Base-by-base conservation (phyloP, 2,113 vertebrate species). In the Macaca fascicularis region DNA sequence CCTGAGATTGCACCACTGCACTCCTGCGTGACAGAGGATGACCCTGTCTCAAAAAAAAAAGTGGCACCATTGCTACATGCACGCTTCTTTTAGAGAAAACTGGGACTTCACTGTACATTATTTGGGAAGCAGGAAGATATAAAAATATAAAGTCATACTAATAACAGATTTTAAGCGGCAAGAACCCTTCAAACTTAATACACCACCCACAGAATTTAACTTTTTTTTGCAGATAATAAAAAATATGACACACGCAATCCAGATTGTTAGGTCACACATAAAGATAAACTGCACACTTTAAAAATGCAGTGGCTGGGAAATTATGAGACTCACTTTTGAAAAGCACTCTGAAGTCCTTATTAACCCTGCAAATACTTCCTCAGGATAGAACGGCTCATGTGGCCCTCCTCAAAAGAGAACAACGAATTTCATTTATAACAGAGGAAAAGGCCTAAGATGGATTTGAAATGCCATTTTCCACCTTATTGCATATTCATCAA, bases 131-230 rank as follows among this genome's bases (percentile, higher is more conserved):
- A 85, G 50, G 9, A 95, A 70, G 22, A 81, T 59, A 94, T 57
- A 69, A 96, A 97, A 95, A 94, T 61, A 95, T 14, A 69, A 95
- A 93, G 38, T 93, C 79, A 50, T 35, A 83, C 91, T 64, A 97
- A 85, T 16, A 93, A 93, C 13, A 35, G 6, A 92, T 80, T 80
- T 81, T 84, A 75, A 88, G 75, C 96, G 78, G 80, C 13, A 48
- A 19, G 38, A 94, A 69, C 23, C 32, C 30, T 75, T 80, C 52
- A 91, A 38, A 96, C 57, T 92, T 96, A 96, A 64, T 82, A 95
- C 38, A 64, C 48, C 69, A 88, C 79, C n/a, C 35, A 81, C 55
- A 90, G 50, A 97, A 64, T 70, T 96, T 81, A 87, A 79, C 69
- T 79, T 89, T 22, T 90, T 93, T 88, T 90, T 93, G 57, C 82